Evolutionary conservation across 2,797 vertebrate species (phyloP).

Genomic region (Psittacula echo): DNA sequence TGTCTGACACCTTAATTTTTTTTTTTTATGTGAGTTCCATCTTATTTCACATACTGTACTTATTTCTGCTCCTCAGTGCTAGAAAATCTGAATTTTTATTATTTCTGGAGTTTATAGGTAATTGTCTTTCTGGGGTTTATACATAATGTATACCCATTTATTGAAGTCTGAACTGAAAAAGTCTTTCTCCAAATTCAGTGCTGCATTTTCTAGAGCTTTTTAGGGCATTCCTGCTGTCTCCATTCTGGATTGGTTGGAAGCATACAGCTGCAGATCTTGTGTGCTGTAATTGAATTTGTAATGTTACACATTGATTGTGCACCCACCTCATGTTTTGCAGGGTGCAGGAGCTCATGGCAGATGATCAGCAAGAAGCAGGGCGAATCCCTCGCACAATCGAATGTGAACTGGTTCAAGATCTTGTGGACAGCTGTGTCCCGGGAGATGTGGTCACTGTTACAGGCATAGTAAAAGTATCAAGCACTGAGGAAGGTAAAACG

Average conservation of each 20-base stretch:
- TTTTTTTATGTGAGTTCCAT: not conserved
- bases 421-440: constrained; percentile 96
- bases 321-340: constrained; percentile 58
- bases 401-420: constrained; percentile 92
- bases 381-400: constrained; percentile 96
- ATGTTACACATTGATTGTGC: rapidly evolving
- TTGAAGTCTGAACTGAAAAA: not conserved
- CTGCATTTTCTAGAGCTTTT: not conserved
- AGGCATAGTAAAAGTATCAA: constrained; percentile 91
- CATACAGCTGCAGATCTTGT: not conserved
- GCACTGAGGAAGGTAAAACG: constrained; percentile 85
- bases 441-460: constrained; percentile 93
- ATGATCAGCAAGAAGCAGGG: constrained; percentile 92
- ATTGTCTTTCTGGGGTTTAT: not conserved
- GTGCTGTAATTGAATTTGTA: not conserved
- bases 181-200: not conserved
- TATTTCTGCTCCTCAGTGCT: not conserved
- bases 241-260: not conserved
- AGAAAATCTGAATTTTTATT: not conserved
- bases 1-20: not conserved
- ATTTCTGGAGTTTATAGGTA: not conserved
- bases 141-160: rapidly evolving
- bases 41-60: not conserved
- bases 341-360: constrained; percentile 92
- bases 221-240: not conserved